Evolutionary conservation across 1,140 invertebrate species (phyloP), one percentile per base, ranked within the genome.

Genomic region (Thalassaphorura encarpata): DNA sequence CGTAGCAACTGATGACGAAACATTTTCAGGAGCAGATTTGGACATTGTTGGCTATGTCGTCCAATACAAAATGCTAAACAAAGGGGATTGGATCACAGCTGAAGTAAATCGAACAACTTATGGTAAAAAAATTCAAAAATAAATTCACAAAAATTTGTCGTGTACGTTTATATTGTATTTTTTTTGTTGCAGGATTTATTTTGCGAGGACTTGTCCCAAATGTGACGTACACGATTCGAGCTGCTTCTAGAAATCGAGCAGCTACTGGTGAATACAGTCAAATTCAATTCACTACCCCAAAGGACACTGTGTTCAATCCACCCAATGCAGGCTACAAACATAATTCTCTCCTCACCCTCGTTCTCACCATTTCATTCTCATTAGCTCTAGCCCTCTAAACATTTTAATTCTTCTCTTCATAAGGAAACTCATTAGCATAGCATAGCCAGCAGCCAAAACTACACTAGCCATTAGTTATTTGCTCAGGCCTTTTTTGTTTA

Each of bases 51-150:
- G 60, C 26, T 54, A 60, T 36, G 50, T 56, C 42, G 60, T 65
- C 43, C 63, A 65, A 49, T 65, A 60, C 46, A 65, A 65, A 65
- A 65, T 65, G 63, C 41, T 45, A 15, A 57, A 51, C 26, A 51
- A 57, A 21, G 40, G 41, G 24, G 59, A 62, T 24, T 65, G 63
- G 63, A 55, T 52, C 26, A 39, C 57, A 39, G 63, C 60, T 19
- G 53, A 60, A 28, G 36, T 60, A 23, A 48, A 48, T 13, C 31
- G 23, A 56, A 48, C 26, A 24, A 54, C 60, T 43, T 60, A 50
- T 40, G 61, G 61, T 62, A 36, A 46, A 28, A n/a, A n/a, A n/a
- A n/a, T n/a, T n/a, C n/a, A n/a, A n/a, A n/a, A n/a, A n/a, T n/a
- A n/a, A n/a, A n/a, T n/a, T n/a, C n/a, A n/a, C n/a, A n/a, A n/a